Evolutionary conservation across 1,140 invertebrate species (phyloP), one percentile per base, ranked within the genome.

Genomic region (Saccostrea echinata): DNA sequence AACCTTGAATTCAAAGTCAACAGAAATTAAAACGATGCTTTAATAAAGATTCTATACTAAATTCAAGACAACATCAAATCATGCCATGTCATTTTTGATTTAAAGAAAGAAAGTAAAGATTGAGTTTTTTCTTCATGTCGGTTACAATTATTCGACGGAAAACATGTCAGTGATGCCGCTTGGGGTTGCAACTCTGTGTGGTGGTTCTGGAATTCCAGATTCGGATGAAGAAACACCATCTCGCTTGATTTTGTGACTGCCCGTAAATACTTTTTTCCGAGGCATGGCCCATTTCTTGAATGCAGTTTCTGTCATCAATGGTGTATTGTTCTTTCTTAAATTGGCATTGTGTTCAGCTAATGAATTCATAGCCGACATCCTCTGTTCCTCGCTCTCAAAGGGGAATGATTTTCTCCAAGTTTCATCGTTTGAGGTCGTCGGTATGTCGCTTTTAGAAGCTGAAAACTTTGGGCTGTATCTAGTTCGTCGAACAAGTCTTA

Each of bases 271-370:
- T 16, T 76, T 76, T 18, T 76, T 76, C 30, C 68, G 24, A 16
- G 68, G 12, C 68, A 76, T 76, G 9, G 24, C 13, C 68, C 68
- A 76, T 13, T 27, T 18, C 27, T 30, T 76, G 68, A 76, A 76
- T 30, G 68, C 11, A 76, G 24, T 21, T 76, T 76, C 68, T 12
- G 16, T 11, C 24, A 11, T 30, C 24, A 27, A 30, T 27, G 68
- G 11, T 12, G 24, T 76, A 27, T 76, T 30, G 11, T 11, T 30
- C 27, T 76, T 33, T 16, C 13, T 30, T 27, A 76, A 33, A 33
- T 76, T 30, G 30, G 68, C 68, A 76, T 76, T 76, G 68, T 76
- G 68, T 33, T 76, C 68, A 16, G 68, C 27, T 27, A 76, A 76
- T 1, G 68, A 76, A 16, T 76, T 27, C 68, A 76, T 76, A 13